phyloP scores from a whole-genome alignment of 2,888 invertebrate genomes.

The Pelosia muscerda region DNA sequence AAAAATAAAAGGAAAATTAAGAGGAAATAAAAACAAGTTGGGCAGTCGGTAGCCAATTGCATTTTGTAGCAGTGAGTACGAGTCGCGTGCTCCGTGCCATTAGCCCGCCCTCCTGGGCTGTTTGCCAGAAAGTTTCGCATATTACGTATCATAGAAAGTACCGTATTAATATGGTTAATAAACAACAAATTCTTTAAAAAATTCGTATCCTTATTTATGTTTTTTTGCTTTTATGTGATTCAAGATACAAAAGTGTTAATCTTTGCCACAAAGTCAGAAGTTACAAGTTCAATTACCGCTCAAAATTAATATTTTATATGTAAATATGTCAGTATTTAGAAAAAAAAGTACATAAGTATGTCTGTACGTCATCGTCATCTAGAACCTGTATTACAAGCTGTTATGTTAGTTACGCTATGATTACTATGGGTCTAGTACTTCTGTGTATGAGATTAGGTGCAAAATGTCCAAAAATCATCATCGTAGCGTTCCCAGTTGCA shows the following conservation, averaged over 20 bases:
- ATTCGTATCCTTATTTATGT: background rate
- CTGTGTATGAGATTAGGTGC: background rate
- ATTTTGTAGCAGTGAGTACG: slow-evolving; percentile 72
- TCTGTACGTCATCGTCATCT: no score
- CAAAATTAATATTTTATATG: no score
- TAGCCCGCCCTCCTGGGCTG: slow-evolving; percentile 79
- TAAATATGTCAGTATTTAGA: background rate
- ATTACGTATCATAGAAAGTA: slow-evolving; percentile 60
- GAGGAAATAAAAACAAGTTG: slow-evolving; percentile 60
- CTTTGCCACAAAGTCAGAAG: no score
- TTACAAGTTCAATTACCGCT: no score
- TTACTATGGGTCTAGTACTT: background rate
- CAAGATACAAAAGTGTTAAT: no score
- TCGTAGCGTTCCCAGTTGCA: no score
- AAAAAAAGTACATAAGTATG: background rate
- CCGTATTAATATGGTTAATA: slow-evolving; percentile 16
- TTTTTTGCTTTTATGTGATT: background rate
- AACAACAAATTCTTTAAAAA: background rate
- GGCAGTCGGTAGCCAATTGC: slow-evolving; percentile 78
- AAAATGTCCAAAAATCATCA: no score
- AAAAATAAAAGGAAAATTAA: slow-evolving; percentile 54
- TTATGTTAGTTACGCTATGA: background rate
- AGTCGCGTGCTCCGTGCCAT: slow-evolving; percentile 78
- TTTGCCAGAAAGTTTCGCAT: slow-evolving; percentile 64
- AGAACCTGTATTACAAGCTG: no score